A percentile compares a stretch with the other conserved stretches of the same genome.
Evolutionary conservation across 2,888 invertebrate species (phyloP).

Genomic region (Zootermopsis nevadensis): DNA sequence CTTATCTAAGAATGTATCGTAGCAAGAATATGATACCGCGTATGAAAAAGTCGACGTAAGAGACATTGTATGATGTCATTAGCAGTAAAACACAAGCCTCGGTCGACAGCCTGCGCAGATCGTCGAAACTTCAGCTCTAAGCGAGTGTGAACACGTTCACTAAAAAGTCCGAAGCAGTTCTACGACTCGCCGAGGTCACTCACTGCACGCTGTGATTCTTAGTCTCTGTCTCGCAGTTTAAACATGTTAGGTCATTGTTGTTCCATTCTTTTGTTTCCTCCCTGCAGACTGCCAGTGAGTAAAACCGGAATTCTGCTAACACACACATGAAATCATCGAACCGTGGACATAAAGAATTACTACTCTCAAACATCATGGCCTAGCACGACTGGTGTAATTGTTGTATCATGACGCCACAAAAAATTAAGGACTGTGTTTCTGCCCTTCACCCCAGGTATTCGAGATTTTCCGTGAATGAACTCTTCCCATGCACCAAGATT

Average conservation of each 20-base stretch:
- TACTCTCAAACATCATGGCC: background rate
- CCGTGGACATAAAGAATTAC: conserved; percentile 17
- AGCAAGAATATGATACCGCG: too few relatives aligned
- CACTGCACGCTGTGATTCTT: background rate
- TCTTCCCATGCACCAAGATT: background rate
- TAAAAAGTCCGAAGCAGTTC: background rate
- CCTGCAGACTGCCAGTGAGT: background rate
- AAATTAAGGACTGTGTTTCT: background rate
- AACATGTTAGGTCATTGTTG: background rate
- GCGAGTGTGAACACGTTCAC: too few relatives aligned
- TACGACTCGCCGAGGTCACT: background rate
- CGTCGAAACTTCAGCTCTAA: too few relatives aligned
- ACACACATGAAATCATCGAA: conserved; percentile 17
- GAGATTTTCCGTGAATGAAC: background rate
- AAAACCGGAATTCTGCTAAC: conserved; percentile 41
- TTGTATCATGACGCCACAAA: background rate
- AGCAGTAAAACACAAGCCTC: too few relatives aligned
- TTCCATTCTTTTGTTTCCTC: background rate
- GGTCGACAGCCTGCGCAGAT: too few relatives aligned
- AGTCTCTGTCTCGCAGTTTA: background rate
- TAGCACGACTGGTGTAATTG: conserved; percentile 13
- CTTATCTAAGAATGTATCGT: too few relatives aligned
- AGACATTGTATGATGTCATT: too few relatives aligned
- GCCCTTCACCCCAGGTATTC: conserved; percentile 18
- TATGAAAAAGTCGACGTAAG: too few relatives aligned